Conservation (phyloP, 2,113 vertebrate species). For the Dolichotis patagonum region DNA sequence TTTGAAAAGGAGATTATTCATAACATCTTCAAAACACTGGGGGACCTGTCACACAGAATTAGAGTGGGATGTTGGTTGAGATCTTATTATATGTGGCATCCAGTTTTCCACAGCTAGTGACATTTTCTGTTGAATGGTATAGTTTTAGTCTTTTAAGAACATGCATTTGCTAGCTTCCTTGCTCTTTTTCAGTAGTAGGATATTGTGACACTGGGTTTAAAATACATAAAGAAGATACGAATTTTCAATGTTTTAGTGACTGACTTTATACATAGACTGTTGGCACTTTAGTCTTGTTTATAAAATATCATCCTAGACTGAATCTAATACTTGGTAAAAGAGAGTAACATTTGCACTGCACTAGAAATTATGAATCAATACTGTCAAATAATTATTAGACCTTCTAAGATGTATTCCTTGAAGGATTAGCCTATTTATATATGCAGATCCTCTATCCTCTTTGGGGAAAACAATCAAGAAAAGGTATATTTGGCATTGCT, state of each 20-base stretch:
- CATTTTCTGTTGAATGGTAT: neutral
- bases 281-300: neutral
- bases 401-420: neutral
- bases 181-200: neutral
- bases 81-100: neutral
- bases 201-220: neutral
- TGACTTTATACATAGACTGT: neutral
- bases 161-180: neutral
- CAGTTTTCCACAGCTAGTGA: neutral
- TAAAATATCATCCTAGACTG: neutral
- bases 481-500: neutral
- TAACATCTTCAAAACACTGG: neutral
- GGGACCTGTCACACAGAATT: neutral
- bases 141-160: neutral
- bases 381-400: neutral
- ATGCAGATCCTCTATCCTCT: neutral
- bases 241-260: neutral
- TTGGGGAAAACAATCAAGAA: neutral
- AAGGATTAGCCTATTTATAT: neutral
- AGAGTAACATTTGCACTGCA: neutral
- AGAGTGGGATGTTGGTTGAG: fast-evolving
- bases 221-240: neutral
- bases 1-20: neutral
- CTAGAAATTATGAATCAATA: neutral
- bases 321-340: neutral